phyloP scores from a whole-genome alignment of 30 jellyfish, hydroid and myxozoan genomes.

The Morbakka virulenta region DNA sequence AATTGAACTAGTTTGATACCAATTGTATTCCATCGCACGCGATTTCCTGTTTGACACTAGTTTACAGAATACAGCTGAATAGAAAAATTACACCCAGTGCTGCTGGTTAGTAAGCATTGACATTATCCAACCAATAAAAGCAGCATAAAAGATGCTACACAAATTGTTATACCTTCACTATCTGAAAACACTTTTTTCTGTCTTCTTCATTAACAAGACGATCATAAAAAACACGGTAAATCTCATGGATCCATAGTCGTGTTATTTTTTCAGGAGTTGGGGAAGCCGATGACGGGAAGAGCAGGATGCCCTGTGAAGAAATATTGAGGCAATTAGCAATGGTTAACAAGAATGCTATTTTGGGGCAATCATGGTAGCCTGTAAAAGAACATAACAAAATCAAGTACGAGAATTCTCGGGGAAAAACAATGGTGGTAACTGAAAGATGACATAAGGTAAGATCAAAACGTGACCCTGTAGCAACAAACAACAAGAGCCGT shows the following conservation, averaged over 20 bases:
- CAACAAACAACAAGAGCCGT: too few relatives aligned
- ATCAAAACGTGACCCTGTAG: too few relatives aligned
- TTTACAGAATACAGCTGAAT: too few relatives aligned
- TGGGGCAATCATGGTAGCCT: too few relatives aligned
- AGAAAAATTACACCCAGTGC: too few relatives aligned
- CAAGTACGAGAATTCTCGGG: neutral
- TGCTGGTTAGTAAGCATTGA: too few relatives aligned
- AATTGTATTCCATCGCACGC: too few relatives aligned
- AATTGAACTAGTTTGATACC: too few relatives aligned
- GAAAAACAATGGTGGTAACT: neutral
- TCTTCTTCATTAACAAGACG: constrained; percentile 45
- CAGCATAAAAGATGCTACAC: neutral
- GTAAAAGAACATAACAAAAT: neutral
- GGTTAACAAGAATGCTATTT: too few relatives aligned
- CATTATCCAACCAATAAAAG: neutral
- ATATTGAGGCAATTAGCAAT: too few relatives aligned
- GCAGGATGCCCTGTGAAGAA: constrained; percentile 27
- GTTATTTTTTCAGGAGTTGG: constrained; percentile 44
- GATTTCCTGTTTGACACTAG: too few relatives aligned
- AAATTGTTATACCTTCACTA: constrained; percentile 27
- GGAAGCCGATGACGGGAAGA: constrained; percentile 19
- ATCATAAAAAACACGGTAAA: constrained; percentile 57
- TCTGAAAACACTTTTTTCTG: constrained; percentile 37
- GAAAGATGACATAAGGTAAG: too few relatives aligned
- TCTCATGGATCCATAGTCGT: constrained; percentile 59